phyloP scores from a whole-genome alignment of 2,888 invertebrate species.

The Craniophora ligustri region DNA sequence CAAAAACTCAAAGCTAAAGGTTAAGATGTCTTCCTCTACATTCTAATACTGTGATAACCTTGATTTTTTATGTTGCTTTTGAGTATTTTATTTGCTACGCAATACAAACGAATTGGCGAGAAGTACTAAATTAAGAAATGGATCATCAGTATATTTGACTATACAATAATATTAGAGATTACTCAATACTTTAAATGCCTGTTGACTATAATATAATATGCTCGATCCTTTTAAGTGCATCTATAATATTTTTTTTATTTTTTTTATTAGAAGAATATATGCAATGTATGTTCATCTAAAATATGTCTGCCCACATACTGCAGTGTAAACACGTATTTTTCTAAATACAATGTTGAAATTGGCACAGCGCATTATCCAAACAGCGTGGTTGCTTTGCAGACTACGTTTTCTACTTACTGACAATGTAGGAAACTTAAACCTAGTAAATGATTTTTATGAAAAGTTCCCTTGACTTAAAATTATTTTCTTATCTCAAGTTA shows the following conservation, averaged over 20 bases:
- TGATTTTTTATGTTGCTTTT: slow-evolving; percentile 16
- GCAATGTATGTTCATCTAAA: background rate
- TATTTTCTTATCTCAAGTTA: too few relatives aligned
- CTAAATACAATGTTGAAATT: background rate
- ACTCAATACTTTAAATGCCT: background rate
- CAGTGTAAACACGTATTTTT: background rate
- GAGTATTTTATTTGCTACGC: slow-evolving; percentile 2
- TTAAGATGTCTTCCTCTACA: slow-evolving; percentile 31
- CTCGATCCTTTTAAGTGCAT: background rate
- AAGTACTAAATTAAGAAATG: slow-evolving; percentile 12
- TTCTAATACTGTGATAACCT: slow-evolving; percentile 27
- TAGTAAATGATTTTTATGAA: too few relatives aligned
- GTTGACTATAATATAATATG: background rate
- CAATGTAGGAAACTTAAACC: too few relatives aligned
- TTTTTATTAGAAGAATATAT: background rate
- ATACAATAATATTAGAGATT: background rate
- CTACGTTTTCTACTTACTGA: too few relatives aligned
- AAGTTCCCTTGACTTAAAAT: too few relatives aligned
- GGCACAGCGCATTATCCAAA: background rate
- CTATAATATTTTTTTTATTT: background rate
- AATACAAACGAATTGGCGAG: slow-evolving; percentile 2
- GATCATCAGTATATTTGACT: background rate
- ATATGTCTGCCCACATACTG: background rate
- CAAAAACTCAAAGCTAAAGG: slow-evolving; percentile 32
- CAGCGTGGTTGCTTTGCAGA: background rate